Percentiles rank a stretch among this genome's conserved stretches.
Conservation (phyloP, 2,113 vertebrate genomes). For the Hepsetus odoe region DNA sequence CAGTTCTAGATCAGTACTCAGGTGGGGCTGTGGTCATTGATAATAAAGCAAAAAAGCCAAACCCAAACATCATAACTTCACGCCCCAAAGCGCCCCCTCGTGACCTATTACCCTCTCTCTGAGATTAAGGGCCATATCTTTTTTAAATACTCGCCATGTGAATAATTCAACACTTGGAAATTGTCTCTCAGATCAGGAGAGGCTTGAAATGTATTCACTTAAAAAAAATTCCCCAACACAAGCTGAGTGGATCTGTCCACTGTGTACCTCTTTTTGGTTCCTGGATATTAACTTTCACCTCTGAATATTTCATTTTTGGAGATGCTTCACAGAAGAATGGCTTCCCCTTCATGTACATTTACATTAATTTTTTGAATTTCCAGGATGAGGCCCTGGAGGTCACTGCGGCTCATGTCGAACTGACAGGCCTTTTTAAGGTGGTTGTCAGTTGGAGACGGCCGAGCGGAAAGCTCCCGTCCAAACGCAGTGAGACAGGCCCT, state of each 20-base stretch:
- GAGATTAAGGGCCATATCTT: conserved; percentile 53
- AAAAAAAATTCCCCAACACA: conserved; percentile 32
- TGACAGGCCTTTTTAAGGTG: conserved; percentile 73
- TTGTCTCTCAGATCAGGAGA: conserved; percentile 52
- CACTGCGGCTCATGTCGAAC: conserved; percentile 63
- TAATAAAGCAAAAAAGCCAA: conserved; percentile 20
- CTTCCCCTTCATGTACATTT: conserved; percentile 61
- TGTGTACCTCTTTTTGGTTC: conserved; percentile 53
- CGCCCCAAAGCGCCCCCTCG: conserved; percentile 29
- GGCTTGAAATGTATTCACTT: conserved; percentile 59
- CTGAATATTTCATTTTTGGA: conserved; percentile 65
- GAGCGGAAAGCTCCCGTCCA: conserved; percentile 67
- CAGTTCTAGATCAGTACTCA: not conserved
- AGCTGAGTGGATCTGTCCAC: conserved; percentile 43
- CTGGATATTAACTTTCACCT: conserved; percentile 63
- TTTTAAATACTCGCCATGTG: conserved; percentile 55
- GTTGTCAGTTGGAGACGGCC: conserved; percentile 70
- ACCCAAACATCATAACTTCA: not conserved
- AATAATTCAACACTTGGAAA: conserved; percentile 61
- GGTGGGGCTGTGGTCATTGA: conserved; percentile 3
- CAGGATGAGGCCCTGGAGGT: conserved; percentile 61
- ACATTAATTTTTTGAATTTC: conserved; percentile 67
- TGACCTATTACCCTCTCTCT: conserved; percentile 38
- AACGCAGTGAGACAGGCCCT: conserved; percentile 52
- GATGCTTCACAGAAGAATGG: conserved; percentile 65